Conservation (phyloP, 2,113 vertebrate genomes). For the Neoarius graeffei region DNA sequence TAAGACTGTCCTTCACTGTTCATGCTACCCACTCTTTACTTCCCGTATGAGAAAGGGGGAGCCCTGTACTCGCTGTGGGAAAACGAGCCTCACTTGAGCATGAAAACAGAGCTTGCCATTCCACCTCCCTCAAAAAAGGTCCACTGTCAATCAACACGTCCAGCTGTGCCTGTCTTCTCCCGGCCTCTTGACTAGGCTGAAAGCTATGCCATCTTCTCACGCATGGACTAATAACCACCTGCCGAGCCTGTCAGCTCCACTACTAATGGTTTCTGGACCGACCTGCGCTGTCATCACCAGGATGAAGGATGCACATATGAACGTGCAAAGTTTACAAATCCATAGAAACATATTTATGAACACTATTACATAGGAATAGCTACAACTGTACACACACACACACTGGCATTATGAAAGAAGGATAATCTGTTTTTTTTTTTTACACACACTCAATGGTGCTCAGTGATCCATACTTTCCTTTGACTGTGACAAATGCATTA, state of each 20-base stretch:
- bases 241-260: slow-evolving; percentile 61
- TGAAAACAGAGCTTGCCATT: slow-evolving; percentile 30
- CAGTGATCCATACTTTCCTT: slow-evolving; percentile 31
- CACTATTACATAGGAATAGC: not conserved
- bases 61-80: slow-evolving; percentile 2
- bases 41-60: not conserved
- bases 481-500: slow-evolving; percentile 26
- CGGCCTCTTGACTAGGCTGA: slow-evolving; percentile 52
- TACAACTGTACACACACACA: not conserved
- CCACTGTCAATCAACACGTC: slow-evolving; percentile 61
- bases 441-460: not conserved
- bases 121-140: not conserved
- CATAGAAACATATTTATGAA: not conserved
- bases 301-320: not conserved
- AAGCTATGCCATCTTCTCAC: slow-evolving; percentile 68
- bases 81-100: not conserved
- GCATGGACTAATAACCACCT: slow-evolving; percentile 68
- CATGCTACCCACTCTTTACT: not conserved
- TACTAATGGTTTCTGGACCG: slow-evolving; percentile 52
- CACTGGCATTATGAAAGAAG: not conserved
- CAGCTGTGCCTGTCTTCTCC: slow-evolving; percentile 55
- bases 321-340: slow-evolving; percentile 26
- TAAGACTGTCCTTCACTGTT: not conserved
- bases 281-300: not conserved
- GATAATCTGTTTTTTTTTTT: slow-evolving; percentile 16